Conservation (phyloP, 1,140 invertebrate species). For the Drosophila hydei region DNA sequence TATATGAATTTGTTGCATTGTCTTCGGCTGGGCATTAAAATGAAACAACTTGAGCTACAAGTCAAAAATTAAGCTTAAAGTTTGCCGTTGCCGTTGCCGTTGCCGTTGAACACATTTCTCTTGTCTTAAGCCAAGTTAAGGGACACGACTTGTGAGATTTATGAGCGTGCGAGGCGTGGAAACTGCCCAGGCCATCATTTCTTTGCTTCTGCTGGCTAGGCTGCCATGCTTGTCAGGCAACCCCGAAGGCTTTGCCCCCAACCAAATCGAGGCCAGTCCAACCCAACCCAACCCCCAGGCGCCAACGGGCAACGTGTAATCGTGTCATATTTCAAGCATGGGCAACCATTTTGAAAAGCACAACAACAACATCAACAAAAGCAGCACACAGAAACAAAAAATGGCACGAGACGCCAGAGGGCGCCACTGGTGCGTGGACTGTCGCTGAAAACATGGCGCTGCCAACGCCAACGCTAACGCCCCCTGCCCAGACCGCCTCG, state of each 20-base stretch:
- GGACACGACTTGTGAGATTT: conserved; percentile 47
- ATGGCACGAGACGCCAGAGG: conserved; percentile 41
- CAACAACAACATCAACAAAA: conserved; percentile 12
- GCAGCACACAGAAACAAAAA: conserved; percentile 15
- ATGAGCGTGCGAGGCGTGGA: conserved; percentile 39
- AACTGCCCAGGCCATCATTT: conserved; percentile 3
- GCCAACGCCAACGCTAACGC: background rate
- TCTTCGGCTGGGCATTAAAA: conserved; percentile 13
- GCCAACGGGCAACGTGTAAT: conserved; percentile 41
- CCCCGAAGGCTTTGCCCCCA: conserved; percentile 7
- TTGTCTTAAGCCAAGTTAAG: conserved; percentile 53
- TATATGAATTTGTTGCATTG: conserved; percentile 22
- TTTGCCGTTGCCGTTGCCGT: too few relatives aligned
- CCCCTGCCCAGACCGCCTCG: background rate
- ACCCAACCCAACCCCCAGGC: background rate
- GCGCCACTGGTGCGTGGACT: conserved; percentile 50
- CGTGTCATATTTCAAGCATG: conserved; percentile 82
- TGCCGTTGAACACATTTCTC: conserved; percentile 17
- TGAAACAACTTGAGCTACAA: conserved; percentile 14
- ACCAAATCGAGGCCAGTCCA: background rate
- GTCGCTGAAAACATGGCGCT: conserved; percentile 49
- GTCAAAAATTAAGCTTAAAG: conserved; percentile 12
- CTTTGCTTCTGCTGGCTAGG: conserved; percentile 1
- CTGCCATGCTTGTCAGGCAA: conserved; percentile 10
- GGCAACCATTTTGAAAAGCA: conserved; percentile 64